Evolutionary conservation across 2,113 vertebrate genomes (phyloP), one percentile per base, ranked within the genome.

Genomic region (Sakesphorus luctuosus): DNA sequence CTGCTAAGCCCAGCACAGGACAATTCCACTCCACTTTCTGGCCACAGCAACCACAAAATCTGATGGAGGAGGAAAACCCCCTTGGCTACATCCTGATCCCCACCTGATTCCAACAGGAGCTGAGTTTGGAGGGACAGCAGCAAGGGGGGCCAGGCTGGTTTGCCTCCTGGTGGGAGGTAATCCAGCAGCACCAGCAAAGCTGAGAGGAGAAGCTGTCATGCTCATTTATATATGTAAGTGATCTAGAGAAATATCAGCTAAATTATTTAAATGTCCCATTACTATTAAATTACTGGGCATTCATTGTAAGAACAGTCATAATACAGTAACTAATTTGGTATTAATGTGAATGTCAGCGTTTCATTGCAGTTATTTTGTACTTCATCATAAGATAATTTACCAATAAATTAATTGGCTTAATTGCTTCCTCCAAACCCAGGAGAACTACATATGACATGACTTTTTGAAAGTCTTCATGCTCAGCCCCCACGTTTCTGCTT

Each of bases 351-450:
- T 94, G 97, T 97, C 97, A 97, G 96, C 65, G 0, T 97, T 97
- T 97, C 96, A 97, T 94, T 89, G 95, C 97, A 96, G 95, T 97
- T 97, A 97, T 97, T 97, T 96, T 97, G 93, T 94, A 96, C 96
- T 96, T 97, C 93, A 96, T 97, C 97, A 97, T 96, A 85, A 92
- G 89, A 97, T 96, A 97, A 97, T 97, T 97, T 97, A 97, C 96
- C 97, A 97, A 97, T 97, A 97, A 97, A 97, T 97, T 97, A 97
- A 97, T 92, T 97, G 96, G 71, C 87, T 95, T 96, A 97, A 97
- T 97, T 97, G 94, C 94, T 94, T 97, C 83, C 79, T 87, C 74
- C 86, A 73, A 90, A 95, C 86, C 58, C 66, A 17, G 36, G 88
- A 93, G 89, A 94, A 78, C 74, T 72, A 78, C 94, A n/a, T 93